Base-by-base conservation (phyloP, 2,797 vertebrate genomes). In the Pangasius sanitwongsei region DNA sequence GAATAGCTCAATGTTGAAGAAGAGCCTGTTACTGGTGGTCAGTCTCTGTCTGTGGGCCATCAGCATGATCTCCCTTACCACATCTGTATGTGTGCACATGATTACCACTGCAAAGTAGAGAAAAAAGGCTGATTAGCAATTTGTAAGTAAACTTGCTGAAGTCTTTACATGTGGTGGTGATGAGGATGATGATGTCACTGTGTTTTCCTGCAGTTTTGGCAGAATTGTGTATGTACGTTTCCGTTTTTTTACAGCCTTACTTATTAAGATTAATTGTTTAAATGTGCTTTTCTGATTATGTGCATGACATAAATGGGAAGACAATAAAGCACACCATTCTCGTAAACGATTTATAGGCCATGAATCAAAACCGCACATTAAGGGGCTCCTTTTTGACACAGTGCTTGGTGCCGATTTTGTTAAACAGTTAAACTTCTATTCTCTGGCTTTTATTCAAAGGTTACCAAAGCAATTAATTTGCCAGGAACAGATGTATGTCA, bases 1-100 rank as follows among this genome's bases (percentile, higher is more conserved):
- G 96, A 99, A 99, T 91, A 99, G 98, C 89, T 99, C 98, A 0
- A 99, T 97, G 93, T 98, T 99, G 94, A 99, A 99, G 96, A 99
- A 99, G 87, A 98, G 96, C 89, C 95, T 97, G 72, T 97, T 97
- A 0, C 94, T 96, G 92, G 97, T 99, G 92, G 98, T 99, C 96
- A 99, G 93, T 91, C 96, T 96, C 31, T 95, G 96, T 44, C 96
- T 94, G 94, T 99, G 97, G 11, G 97, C 98, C 18, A 96, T 97
- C 93, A 99, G 91, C 98, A 99, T 99, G 94, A 99, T 96, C 85
- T 97, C 97, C 90, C 98, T 95, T 88, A 99, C 95, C 69, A 94
- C 96, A 91, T 98, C 97, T 16, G 97, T 95, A 0, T 95, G 96
- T 89, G 97, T 97, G 92, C 99, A 99, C 97, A 99, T 98, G 93